These are phyloP conservation scores for Synchiropus splendidus DNA, from an alignment of 2,113 vertebrate genomes.

Conservation along the genomic window DNA sequence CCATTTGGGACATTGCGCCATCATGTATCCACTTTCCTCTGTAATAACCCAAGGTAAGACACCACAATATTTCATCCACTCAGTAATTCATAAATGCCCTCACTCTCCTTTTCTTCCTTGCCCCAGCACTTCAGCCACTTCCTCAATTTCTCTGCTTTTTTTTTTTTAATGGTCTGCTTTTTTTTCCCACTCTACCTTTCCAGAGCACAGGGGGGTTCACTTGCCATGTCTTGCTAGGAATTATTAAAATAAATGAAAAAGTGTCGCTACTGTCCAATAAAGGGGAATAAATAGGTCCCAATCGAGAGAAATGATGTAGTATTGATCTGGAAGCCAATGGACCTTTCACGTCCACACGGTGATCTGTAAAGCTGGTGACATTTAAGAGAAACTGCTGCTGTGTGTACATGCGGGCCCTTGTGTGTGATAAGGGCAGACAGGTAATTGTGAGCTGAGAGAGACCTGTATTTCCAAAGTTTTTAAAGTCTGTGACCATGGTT, in stretches of 20 bases:
- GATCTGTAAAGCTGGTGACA: conserved; percentile 40
- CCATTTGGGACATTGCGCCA: conserved; percentile 37
- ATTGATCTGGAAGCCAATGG: conserved; percentile 49
- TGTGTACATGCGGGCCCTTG: conserved; percentile 9
- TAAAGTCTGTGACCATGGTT: too few species aligned
- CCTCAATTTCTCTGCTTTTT: conserved; percentile 17
- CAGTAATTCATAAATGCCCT: conserved; percentile 51
- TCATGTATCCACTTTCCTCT: conserved; percentile 54
- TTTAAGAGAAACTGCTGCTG: conserved; percentile 48
- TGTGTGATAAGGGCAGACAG: conserved; percentile 5
- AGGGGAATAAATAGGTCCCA: conserved; percentile 58
- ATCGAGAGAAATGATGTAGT: conserved; percentile 62
- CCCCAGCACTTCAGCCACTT: conserved; percentile 14
- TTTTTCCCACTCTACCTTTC: conserved; percentile 21
- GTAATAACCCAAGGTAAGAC: conserved; percentile 50
- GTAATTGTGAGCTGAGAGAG: too few species aligned
- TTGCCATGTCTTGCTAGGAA: conserved; percentile 10
- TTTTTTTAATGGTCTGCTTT: conserved; percentile 15
- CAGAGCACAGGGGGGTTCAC: conserved; percentile 12
- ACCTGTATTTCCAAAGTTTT: too few species aligned
- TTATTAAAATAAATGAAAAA: conserved; percentile 12
- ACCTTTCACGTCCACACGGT: conserved; percentile 37
- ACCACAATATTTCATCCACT: conserved; percentile 50
- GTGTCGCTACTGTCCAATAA: conserved; percentile 48
- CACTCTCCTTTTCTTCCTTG: conserved; percentile 15